Percentiles rank a stretch among this genome's conserved stretches.
Conservation (phyloP, 2,797 vertebrate species). For the Podarcis lilfordi region DNA sequence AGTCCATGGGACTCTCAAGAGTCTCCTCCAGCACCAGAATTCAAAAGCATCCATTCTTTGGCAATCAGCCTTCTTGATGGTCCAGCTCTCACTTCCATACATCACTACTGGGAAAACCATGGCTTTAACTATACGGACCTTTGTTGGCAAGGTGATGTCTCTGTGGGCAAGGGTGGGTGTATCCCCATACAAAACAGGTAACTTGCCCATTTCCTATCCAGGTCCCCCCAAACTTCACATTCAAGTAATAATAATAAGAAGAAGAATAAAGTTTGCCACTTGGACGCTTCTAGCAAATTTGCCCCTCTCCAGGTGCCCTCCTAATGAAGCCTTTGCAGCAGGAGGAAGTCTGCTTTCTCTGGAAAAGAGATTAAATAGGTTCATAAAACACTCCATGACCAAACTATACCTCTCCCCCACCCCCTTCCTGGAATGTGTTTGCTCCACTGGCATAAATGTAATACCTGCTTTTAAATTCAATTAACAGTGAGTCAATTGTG, state of each 20-base stretch:
- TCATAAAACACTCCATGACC: constrained; percentile 59
- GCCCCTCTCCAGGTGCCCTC: constrained; percentile 68
- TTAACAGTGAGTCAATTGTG: constrained; percentile 76
- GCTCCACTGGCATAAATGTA: constrained; percentile 72
- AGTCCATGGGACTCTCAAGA: too few species aligned
- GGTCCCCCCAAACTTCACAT: constrained; percentile 46
- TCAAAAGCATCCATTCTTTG: too few species aligned
- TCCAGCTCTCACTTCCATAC: too few species aligned
- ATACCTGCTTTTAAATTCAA: constrained; percentile 83
- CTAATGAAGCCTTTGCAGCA: constrained; percentile 57
- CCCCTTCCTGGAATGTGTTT: constrained; percentile 38
- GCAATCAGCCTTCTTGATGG: too few species aligned
- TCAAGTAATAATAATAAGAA: not conserved
- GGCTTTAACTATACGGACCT: too few species aligned
- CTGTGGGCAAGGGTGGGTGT: too few species aligned
- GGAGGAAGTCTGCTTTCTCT: constrained; percentile 49
- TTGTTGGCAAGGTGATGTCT: too few species aligned
- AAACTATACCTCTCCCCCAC: constrained; percentile 9
- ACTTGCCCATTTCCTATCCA: not conserved
- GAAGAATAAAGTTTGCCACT: constrained; percentile 12
- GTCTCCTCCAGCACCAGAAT: too few species aligned
- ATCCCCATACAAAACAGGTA: too few species aligned
- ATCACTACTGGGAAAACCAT: too few species aligned
- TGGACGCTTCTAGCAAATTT: constrained; percentile 44
- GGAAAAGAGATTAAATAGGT: constrained; percentile 44